Percentiles rank a stretch among this genome's conserved stretches.
phyloP scores from a whole-genome alignment of 2,113 vertebrate species.

The Pituophis catenifer region DNA sequence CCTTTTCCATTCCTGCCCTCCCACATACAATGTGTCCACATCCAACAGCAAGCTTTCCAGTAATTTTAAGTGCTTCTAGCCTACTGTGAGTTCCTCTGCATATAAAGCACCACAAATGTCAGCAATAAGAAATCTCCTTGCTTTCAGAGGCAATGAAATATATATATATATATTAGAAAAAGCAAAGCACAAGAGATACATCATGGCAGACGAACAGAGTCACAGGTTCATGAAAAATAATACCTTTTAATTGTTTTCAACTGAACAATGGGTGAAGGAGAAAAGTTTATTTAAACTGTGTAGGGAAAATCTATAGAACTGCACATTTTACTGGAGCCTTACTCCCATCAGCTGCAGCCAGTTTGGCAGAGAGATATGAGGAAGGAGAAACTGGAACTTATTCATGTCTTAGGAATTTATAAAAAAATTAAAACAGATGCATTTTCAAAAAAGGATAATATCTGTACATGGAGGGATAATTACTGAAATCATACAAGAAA shows the following conservation, averaged over 20 bases:
- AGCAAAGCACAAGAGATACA: not conserved
- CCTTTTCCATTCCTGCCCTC: not conserved
- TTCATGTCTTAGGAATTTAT: not conserved
- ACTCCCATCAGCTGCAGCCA: not conserved
- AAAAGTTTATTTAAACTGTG: not conserved
- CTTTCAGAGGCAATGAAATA: not conserved
- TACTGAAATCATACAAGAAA: not conserved
- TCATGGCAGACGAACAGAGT: not conserved
- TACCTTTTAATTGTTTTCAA: not conserved
- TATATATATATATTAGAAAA: not conserved
- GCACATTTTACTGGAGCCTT: not conserved
- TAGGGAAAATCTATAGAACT: not conserved
- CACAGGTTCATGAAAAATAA: not conserved
- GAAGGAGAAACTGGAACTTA: not conserved
- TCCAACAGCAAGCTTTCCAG: slow-evolving; percentile 2
- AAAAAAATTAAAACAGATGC: not conserved
- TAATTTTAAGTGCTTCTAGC: not conserved
- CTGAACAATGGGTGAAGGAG: not conserved
- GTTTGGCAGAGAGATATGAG: not conserved
- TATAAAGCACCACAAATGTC: not conserved
- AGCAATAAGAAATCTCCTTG: not conserved
- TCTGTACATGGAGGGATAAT: not conserved
- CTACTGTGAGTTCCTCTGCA: not conserved
- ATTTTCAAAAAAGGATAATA: not conserved
- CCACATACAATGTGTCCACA: not conserved